Base-by-base conservation (phyloP, 35 echinoderm and acorn worm species). In the Apostichopus parvimensis region DNA sequence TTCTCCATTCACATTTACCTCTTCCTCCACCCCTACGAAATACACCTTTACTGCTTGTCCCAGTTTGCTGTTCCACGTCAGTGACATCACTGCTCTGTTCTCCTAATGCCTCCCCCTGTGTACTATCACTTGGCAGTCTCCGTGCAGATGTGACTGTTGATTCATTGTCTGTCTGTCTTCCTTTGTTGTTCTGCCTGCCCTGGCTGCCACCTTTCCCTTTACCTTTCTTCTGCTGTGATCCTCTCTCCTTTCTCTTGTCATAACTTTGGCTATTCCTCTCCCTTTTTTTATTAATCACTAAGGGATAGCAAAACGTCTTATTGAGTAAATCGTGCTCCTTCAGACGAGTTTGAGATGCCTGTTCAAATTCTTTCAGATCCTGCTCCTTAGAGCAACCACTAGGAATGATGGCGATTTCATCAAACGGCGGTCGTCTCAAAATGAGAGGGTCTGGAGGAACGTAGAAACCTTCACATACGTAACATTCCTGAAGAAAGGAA, bases 391-490 rank as follows among this genome's bases (percentile, higher is more conserved):
- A 26, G 21, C 77, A 78, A 45, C 34, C 34, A 45, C 34, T 45
- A 45, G 34, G 0, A 45, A 45, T 45, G 34, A 45, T 55, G 28
- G 13, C 11, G 8, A 53, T 13, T 14, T 55, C 1, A 25, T 82
- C 17, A n/a, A 82, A 82, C 4, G 0, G 10, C 79, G 54, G 54
- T 34, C 17, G 53, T 4, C 14, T 34, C 25, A 82, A 12, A 15
- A 53, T 56, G 54, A 82, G 12, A 17, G 79, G 79, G 8, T 56
- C 55, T 18, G 10, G 34, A 56, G 79, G 79, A 1, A 82, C 79
- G 54, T 54, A 82, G 7, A 82, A 56, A 3, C 53, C 79, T 82
- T 82, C 79, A 54, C 79, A 82, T 3, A 82, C 52, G 12, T 82
- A 18, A 56, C 79, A 82, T 17, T 82, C 10, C 79, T 82, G 52